Percentiles rank a stretch among this genome's conserved stretches.
phyloP scores from a whole-genome alignment of 2,797 vertebrate genomes.

The Amniataba percoides region DNA sequence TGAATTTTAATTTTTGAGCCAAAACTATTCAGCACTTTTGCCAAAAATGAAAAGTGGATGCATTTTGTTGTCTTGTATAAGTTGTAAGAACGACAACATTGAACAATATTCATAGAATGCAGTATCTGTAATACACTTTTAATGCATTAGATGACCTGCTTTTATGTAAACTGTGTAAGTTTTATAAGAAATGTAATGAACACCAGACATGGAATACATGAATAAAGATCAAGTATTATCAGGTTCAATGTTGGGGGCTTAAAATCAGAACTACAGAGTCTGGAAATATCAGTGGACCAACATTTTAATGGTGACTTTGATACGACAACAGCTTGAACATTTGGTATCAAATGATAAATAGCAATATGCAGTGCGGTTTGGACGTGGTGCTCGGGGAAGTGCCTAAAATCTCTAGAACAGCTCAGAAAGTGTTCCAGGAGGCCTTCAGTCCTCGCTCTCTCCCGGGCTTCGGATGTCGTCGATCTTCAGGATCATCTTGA shows the following conservation, averaged over 20 bases:
- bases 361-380: constrained; percentile 74
- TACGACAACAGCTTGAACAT: constrained; percentile 78
- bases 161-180: neutral
- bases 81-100: neutral
- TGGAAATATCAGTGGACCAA: constrained; percentile 68
- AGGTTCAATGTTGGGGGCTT: neutral
- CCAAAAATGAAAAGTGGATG: neutral
- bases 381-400: constrained; percentile 75
- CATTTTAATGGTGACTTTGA: constrained; percentile 85
- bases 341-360: constrained; percentile 89
- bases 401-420: constrained; percentile 65
- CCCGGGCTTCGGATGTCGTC: constrained; percentile 96
- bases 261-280: constrained; percentile 20
- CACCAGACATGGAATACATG: neutral
- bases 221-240: constrained; percentile 7
- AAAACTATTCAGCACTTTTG: neutral
- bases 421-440: constrained; percentile 26
- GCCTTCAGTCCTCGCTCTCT: constrained; percentile 91
- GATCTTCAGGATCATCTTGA: constrained; percentile 99
- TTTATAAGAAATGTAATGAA: neutral
- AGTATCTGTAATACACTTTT: neutral
- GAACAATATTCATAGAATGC: neutral
- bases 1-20: neutral
- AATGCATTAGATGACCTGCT: neutral
- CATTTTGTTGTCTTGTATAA: neutral